A percentile compares a stretch with the other conserved stretches of the same genome.
Conservation (phyloP, 2,888 invertebrate genomes). For the Cosmia trapezina region DNA sequence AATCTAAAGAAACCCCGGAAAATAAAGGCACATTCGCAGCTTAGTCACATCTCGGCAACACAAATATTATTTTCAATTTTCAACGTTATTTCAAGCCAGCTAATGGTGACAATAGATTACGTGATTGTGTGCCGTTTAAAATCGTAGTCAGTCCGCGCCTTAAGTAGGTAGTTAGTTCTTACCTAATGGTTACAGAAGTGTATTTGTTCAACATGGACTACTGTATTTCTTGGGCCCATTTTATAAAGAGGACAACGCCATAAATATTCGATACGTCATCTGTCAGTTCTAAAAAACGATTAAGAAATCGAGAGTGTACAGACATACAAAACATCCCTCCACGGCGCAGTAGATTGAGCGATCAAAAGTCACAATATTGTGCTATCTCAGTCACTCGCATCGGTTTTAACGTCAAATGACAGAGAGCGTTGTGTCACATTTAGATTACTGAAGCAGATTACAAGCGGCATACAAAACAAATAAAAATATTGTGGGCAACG, state of each 20-base stretch:
- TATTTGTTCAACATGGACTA: conserved; percentile 45
- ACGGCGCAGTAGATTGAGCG: conserved; percentile 80
- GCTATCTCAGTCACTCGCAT: conserved; percentile 72
- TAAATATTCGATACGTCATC: conserved; percentile 71
- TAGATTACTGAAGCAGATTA: conserved; percentile 80
- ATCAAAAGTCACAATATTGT: conserved; percentile 83
- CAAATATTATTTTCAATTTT: too few relatives aligned
- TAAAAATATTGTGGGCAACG: conserved; percentile 87
- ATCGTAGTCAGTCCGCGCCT: too few relatives aligned
- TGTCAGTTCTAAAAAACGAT: conserved; percentile 80
- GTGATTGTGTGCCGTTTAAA: too few relatives aligned
- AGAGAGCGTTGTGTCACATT: conserved; percentile 80
- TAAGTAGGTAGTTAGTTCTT: background rate
- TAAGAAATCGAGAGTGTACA: conserved; percentile 78
- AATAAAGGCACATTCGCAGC: too few relatives aligned
- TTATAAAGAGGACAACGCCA: conserved; percentile 60
- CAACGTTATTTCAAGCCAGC: too few relatives aligned
- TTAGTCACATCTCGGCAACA: too few relatives aligned
- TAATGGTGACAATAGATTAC: too few relatives aligned
- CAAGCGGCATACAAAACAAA: conserved; percentile 84
- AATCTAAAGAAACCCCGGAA: too few relatives aligned
- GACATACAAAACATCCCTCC: conserved; percentile 79
- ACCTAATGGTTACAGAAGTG: background rate
- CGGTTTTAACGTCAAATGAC: conserved; percentile 53
- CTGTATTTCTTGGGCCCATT: conserved; percentile 44